Evolutionary conservation across 1,140 invertebrate species (phyloP).

Genomic region (Drosophila biarmipes): DNA sequence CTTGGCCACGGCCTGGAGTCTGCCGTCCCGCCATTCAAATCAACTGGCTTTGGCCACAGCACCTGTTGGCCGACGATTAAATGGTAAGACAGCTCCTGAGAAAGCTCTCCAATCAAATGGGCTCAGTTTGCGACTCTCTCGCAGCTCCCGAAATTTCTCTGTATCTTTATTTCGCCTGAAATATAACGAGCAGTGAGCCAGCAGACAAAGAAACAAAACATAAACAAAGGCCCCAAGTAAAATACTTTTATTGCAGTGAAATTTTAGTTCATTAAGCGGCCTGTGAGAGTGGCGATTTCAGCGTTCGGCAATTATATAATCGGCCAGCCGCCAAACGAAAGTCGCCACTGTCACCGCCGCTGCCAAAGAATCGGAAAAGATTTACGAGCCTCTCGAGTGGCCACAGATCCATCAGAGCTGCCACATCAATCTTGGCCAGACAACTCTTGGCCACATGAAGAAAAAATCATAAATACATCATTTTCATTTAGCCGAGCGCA

Average conservation of each 20-base stretch:
- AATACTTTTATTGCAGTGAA: constrained; percentile 76
- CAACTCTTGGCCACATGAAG: background rate
- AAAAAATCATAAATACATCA: background rate
- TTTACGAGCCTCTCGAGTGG: constrained; percentile 34
- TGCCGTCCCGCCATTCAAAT: constrained; percentile 36
- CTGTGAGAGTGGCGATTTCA: constrained; percentile 63
- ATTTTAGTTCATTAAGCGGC: constrained; percentile 74
- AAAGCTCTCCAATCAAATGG: constrained; percentile 5
- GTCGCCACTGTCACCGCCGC: constrained; percentile 21
- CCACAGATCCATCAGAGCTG: constrained; percentile 27
- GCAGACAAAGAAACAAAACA: constrained; percentile 42
- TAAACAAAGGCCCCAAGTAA: constrained; percentile 51
- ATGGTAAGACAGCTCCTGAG: constrained; percentile 66
- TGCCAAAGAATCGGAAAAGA: constrained; percentile 36
- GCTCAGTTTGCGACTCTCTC: background rate
- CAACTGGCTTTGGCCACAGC: constrained; percentile 3
- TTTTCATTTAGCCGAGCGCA: background rate
- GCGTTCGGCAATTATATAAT: constrained; percentile 73
- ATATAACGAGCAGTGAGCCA: constrained; percentile 23
- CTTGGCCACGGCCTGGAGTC: constrained; percentile 57
- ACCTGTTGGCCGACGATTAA: constrained; percentile 59
- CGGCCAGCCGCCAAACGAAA: constrained; percentile 33
- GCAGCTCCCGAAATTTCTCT: constrained; percentile 9
- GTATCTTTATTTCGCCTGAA: constrained; percentile 26
- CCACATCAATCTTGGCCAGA: constrained; percentile 4